Evolutionary conservation across 2,113 vertebrate species (phyloP), one percentile per base, ranked within the genome.

Genomic region (Microtus pennsylvanicus): DNA sequence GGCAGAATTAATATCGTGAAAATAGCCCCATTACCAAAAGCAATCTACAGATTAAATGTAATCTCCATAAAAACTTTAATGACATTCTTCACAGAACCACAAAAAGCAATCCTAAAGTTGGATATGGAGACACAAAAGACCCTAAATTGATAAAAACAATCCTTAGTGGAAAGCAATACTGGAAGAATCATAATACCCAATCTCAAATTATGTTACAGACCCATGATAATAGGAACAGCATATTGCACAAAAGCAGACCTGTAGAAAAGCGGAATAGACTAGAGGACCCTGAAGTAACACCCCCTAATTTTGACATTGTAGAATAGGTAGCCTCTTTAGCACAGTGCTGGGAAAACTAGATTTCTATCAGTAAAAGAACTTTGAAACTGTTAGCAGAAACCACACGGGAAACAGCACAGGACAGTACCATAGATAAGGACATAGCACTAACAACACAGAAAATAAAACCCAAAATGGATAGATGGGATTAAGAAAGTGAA

Each of bases 341-440:
- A 2, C 30, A 12, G 16, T 50, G 65, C 45, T 70, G 47, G 85
- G 42, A 50, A n/a, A n/a, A 72, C 21, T n/a, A 50, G 67, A 70
- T 87, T 70, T 69, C 47, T 52, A 50, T 21, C 70, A 35, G 30
- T 8, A n/a, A 33, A 70, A 87, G 30, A 42, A 5, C 42, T 69
- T 69, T 87, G 17, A 69, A 50, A 87, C 42, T 35, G 10, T 42
- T 26, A 52, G 2, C 12, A 35, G 45, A 70, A 50, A 70, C 11
- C 47, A 52, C 3, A 52, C 12, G 7, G 30, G 21, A 16, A 72
- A 52, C 3, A 35, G 28, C 1, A 0, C 1, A 6, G 12, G 19
- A 26, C 21, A 17, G 33, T n/a, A 45, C 63, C 22, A n/a, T 22
- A 9, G 11, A 65, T 2, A 50, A 87, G 21, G 65, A 50, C 12